Percentiles rank a stretch among this genome's conserved stretches.
Evolutionary conservation across 2,797 vertebrate genomes (phyloP).

Genomic region (Pseudochirops corinnae): DNA sequence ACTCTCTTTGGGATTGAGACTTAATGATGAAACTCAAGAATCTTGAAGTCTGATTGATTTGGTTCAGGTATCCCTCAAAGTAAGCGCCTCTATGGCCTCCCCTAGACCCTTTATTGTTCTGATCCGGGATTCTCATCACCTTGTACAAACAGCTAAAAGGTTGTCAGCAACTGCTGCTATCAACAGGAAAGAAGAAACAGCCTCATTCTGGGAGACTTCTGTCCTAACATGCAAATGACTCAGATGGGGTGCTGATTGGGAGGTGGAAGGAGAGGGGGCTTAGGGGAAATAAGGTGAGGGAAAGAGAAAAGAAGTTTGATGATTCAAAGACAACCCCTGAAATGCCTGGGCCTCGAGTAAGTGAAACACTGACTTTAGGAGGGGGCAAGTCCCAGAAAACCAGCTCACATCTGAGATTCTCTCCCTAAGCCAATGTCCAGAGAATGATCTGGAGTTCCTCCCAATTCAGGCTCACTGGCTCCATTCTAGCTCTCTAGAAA

Average conservation of each 20-base stretch:
- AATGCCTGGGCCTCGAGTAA: neutral
- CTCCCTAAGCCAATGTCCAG: neutral
- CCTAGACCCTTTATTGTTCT: neutral
- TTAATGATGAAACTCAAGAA: neutral
- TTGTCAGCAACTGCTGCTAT: too few relatives aligned
- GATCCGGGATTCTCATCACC: neutral
- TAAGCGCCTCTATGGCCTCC: neutral
- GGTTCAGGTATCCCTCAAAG: neutral
- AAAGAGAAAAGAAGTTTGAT: too few relatives aligned
- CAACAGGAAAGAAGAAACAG: neutral
- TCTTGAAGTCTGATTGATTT: conserved; percentile 55
- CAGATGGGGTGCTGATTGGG: neutral
- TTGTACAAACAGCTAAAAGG: neutral
- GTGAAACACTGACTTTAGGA: neutral
- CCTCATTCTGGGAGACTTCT: neutral
- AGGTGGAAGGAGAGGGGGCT: neutral
- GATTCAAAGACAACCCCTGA: neutral
- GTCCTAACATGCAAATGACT: neutral
- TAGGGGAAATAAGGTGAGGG: neutral
- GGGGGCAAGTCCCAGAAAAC: neutral
- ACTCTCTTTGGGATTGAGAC: neutral
- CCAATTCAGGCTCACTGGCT: neutral
- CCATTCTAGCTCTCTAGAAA: neutral
- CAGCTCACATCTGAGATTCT: too few relatives aligned
- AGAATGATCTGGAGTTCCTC: neutral